Base-by-base conservation (phyloP, 2,888 invertebrate genomes). In the Drosophila putrida region DNA sequence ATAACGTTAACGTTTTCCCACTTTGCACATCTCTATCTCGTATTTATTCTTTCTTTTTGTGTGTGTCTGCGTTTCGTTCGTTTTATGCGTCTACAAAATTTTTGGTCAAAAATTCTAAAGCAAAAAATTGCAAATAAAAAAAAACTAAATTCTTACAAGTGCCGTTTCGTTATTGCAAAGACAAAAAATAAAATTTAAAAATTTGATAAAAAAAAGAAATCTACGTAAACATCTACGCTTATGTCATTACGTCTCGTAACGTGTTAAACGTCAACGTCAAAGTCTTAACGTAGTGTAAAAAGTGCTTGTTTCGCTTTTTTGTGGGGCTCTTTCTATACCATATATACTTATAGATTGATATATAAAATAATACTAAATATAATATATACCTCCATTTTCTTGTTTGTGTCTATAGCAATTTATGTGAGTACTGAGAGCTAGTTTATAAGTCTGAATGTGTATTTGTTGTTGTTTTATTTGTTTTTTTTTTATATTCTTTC, bases 1-100 rank as follows among this genome's bases (percentile, higher is more conserved):
- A 91, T 91, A 91, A 92, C 91, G 90, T 91, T 36, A 77, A 76
- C 89, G 83, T 87, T 79, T 81, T 78, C 82, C 77, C 57, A 57
- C 36, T 58, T 76, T 76, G 73, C 75, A 69, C 67, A 73, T 70
- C 47, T 78, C 51, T 75, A 66, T 73, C 61, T 71, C 69, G 68
- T 76, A 64, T 61, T 57, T 13, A 27, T 46, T 46, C 27, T 61
- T 13, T 28, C 25, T n/a, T 33, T 33, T 46, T 74, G 65, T 78
- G 38, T 78, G 65, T 78, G 64, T 75, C 49, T 67, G 44, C 68
- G 70, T 73, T 71, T 59, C 77, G 78, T 78, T 67, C 77, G 77
- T 77, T 62, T 64, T 77, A 74, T 77, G 71, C 78, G 75, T 78
- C 71, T 55, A 43, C 33, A 62, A 69, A 49, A 33, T n/a, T 50